These are phyloP conservation scores for Pygocentrus nattereri DNA, from an alignment of 2,797 vertebrate genomes.

Conservation along the genomic window DNA sequence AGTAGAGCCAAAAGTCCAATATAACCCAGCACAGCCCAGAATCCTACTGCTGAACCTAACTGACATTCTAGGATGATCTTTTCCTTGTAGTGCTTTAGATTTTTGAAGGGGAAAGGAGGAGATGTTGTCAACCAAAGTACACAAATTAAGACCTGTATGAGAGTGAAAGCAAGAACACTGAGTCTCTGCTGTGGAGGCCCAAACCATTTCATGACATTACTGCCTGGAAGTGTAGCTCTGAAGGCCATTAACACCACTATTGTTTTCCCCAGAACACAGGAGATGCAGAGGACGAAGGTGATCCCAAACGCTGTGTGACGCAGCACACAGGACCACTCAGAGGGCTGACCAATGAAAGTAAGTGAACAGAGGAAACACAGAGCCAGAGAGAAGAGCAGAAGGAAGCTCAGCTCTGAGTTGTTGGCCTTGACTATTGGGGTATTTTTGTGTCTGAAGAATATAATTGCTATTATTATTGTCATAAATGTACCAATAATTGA, in stretches of 20 bases:
- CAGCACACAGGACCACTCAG: not conserved
- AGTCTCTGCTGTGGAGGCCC: slow-evolving; percentile 4
- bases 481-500: not conserved
- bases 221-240: slow-evolving; percentile 5
- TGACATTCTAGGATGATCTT: not conserved
- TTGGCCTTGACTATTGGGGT: not conserved
- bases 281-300: slow-evolving; percentile 3
- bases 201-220: not conserved
- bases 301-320: not conserved
- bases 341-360: not conserved
- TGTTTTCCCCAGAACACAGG: slow-evolving; percentile 7
- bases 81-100: not conserved
- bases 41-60: not conserved
- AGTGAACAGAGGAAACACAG: not conserved
- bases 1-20: not conserved
- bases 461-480: not conserved
- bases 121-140: not conserved
- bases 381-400: not conserved
- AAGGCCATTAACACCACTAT: slow-evolving; percentile 6
- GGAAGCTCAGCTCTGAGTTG: not conserved
- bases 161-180: not conserved
- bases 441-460: not conserved
- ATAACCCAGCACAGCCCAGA: not conserved
- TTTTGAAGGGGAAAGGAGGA: not conserved
- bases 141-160: not conserved